Evolutionary conservation across 2,113 vertebrate genomes (phyloP), one percentile per base, ranked within the genome.

Genomic region (Tenrec ecaudatus): DNA sequence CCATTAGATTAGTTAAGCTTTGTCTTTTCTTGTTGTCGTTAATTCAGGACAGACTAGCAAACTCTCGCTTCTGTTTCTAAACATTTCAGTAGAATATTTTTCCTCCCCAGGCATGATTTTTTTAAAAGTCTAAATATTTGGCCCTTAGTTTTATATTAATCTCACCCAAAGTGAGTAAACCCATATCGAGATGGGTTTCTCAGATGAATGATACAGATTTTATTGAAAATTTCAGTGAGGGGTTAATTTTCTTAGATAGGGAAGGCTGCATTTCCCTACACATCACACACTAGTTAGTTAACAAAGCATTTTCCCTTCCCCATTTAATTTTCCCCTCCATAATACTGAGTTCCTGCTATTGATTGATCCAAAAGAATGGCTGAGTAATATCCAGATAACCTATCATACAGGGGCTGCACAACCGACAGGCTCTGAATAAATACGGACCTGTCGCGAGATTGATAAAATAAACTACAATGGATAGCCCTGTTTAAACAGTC

Each of bases 401-500:
- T 94, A 76, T 96, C 97, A 96, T 96, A 96, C 86, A 80, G 94
- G 79, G 95, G 92, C 92, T 96, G 94, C 95, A 81, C 94, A 95
- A 92, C 90, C 95, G 95, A 73, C 88, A 0, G 66, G 62, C 89
- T 90, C 95, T 95, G 96, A 97, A 97, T 97, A 97, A 97, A 98
- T 97, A 97, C 62, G n/a, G 96, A 88, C 92, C 53, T 98, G 98
- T 97, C 98, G 98, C n/a, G 96, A 97, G 97, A 97, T 97, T 93
- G 98, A 98, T 98, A 98, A 98, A 98, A 97, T 97, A 97, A 97
- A 96, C 96, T 96, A 89, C 97, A 97, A 96, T 98, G 97, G 96
- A 95, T 96, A 96, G 97, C 88, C 94, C 97, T 97, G 91, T 98
- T 98, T 98, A 97, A 98, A 98, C 95, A 97, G 92, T 94, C 96